Conservation (phyloP, 2,113 vertebrate species). For the Chloebia gouldiae region DNA sequence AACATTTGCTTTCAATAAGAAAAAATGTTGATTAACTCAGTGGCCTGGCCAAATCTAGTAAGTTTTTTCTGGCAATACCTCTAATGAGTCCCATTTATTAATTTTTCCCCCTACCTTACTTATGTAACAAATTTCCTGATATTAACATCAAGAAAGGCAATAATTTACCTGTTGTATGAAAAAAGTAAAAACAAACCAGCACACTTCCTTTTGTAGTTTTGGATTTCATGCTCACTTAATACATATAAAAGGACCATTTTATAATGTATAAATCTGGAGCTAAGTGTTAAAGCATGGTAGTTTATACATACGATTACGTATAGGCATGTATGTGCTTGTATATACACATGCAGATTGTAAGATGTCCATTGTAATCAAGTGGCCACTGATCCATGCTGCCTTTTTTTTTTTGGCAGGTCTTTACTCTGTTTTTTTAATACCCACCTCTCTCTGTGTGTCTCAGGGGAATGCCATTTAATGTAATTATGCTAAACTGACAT, state of each 20-base stretch:
- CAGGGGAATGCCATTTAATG: constrained; percentile 51
- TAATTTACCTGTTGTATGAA: constrained; percentile 60
- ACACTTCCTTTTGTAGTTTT: constrained; percentile 70
- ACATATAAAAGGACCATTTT: constrained; percentile 40
- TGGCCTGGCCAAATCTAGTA: constrained; percentile 29
- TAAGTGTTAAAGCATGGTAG: constrained; percentile 6
- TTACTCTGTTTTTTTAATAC: background rate
- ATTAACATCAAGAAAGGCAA: constrained; percentile 67
- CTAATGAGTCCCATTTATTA: constrained; percentile 58
- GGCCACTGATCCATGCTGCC: constrained; percentile 47
- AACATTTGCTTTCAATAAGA: constrained; percentile 74
- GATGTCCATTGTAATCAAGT: constrained; percentile 31
- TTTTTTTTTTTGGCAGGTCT: constrained; percentile 60
- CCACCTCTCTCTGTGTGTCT: background rate
- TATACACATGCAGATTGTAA: constrained; percentile 19
- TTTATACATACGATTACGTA: background rate
- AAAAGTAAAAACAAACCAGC: constrained; percentile 59
- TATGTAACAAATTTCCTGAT: constrained; percentile 67
- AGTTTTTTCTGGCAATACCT: constrained; percentile 58
- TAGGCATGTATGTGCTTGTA: background rate
- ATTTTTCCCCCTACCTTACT: constrained; percentile 57
- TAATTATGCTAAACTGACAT: constrained; percentile 69
- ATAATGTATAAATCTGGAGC: background rate
- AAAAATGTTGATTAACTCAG: constrained; percentile 58
- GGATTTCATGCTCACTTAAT: constrained; percentile 58